Percentiles rank a stretch among this genome's conserved stretches.
Evolutionary conservation across 2,113 vertebrate species (phyloP).

Genomic region (Okapia johnstoni): DNA sequence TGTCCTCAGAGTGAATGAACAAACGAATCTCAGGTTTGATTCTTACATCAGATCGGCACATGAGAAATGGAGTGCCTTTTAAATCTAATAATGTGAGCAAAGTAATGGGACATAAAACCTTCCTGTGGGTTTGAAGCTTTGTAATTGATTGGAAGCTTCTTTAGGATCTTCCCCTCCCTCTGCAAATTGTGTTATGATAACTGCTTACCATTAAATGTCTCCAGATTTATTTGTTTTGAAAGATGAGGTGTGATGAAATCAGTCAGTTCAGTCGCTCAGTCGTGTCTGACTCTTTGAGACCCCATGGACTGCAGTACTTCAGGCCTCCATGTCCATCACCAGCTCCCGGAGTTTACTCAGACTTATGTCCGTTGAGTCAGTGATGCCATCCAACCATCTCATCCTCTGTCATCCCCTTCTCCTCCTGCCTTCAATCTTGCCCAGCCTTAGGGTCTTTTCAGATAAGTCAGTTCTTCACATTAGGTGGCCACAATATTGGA

Average conservation of each 20-base stretch:
- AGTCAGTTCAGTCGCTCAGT: neutral
- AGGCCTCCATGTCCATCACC: neutral
- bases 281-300: neutral
- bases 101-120: neutral
- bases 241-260: neutral
- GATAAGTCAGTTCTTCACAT: neutral
- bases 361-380: neutral
- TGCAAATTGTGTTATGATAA: neutral
- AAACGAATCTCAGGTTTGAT: neutral
- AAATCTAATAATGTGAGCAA: neutral
- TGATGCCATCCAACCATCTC: neutral
- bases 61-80: neutral
- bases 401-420: neutral
- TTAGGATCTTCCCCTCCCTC: neutral
- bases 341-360: neutral
- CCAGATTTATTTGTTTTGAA: neutral
- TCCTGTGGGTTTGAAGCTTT: neutral
- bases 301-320: neutral
- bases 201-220: neutral
- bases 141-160: neutral
- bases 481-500: neutral
- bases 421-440: neutral
- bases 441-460: neutral
- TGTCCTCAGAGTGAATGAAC: neutral
- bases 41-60: neutral